phyloP scores from a whole-genome alignment of 2,888 invertebrate species.

The Dryomyza anilis region DNA sequence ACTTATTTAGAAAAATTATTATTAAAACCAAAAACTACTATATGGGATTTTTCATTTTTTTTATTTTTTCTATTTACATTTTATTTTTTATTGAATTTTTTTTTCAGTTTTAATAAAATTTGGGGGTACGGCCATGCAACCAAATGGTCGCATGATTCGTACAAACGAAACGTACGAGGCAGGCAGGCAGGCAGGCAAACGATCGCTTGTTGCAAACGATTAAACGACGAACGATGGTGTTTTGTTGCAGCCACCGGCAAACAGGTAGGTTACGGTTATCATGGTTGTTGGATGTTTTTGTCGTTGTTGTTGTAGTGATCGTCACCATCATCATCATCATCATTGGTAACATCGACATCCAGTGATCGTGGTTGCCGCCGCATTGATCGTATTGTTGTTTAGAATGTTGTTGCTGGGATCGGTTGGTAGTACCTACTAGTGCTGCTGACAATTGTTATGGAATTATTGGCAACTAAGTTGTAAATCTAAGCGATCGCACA shows the following conservation, averaged over 20 bases:
- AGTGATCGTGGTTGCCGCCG: background rate
- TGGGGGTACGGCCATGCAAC: background rate
- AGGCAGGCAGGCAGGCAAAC: background rate
- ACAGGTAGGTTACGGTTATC: slow-evolving; percentile 18
- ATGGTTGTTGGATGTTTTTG: slow-evolving; percentile 6
- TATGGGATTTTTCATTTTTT: too few species aligned
- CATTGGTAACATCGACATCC: background rate
- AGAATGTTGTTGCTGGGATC: slow-evolving; percentile 9
- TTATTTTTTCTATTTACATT: background rate
- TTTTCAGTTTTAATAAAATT: background rate
- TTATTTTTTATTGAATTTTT: background rate
- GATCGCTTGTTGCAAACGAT: slow-evolving; percentile 5
- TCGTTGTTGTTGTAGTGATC: background rate
- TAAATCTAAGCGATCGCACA: slow-evolving; percentile 9
- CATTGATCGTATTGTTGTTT: background rate
- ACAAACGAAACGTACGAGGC: background rate
- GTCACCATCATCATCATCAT: background rate
- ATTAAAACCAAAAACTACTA: slow-evolving; percentile 1
- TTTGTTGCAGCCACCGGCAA: slow-evolving; percentile 11
- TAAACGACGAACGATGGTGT: slow-evolving; percentile 12
- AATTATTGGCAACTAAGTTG: slow-evolving; percentile 15
- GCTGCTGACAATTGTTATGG: slow-evolving; percentile 7
- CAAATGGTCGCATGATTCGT: too few species aligned
- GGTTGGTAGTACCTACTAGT: too few species aligned
- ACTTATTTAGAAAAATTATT: slow-evolving; percentile 14